Conservation (phyloP, 2,797 vertebrate species). For the Sparus aurata region DNA sequence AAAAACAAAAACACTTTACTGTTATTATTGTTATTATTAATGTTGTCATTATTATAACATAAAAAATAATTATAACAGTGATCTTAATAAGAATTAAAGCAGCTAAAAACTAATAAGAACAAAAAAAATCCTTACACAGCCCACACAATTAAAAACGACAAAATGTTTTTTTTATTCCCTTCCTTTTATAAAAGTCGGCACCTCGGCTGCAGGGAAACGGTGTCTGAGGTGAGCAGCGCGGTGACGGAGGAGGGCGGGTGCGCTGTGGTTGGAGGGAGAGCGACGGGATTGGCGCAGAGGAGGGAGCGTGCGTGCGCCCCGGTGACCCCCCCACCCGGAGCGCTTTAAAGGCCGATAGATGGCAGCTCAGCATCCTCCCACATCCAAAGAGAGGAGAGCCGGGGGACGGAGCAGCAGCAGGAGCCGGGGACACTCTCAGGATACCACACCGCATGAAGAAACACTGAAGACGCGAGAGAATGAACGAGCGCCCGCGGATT, state of each 20-base stretch:
- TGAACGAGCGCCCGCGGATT: conserved; percentile 50
- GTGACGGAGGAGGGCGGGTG: conserved; percentile 9
- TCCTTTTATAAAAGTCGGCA: conserved; percentile 4
- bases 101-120: too few species aligned
- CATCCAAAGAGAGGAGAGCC: conserved; percentile 35
- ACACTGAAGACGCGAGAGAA: neutral
- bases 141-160: neutral
- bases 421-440: conserved; percentile 40
- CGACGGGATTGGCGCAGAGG: conserved; percentile 88
- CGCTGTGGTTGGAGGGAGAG: conserved; percentile 3
- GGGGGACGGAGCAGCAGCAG: conserved; percentile 27
- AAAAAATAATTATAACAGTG: neutral
- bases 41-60: neutral
- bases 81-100: neutral
- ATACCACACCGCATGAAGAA: neutral
- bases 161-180: neutral
- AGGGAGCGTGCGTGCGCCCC: conserved; percentile 82
- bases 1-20: neutral
- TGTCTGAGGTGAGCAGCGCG: conserved; percentile 10
- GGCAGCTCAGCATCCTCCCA: conserved; percentile 81
- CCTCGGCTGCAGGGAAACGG: conserved; percentile 14
- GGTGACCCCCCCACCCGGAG: conserved; percentile 86
- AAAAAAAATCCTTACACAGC: too few species aligned
- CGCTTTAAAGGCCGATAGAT: conserved; percentile 92
- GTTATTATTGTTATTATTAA: neutral